These are phyloP conservation scores for Fissipunctia ypsillon DNA, from an alignment of 2,888 invertebrate genomes.

Conservation along the genomic window DNA sequence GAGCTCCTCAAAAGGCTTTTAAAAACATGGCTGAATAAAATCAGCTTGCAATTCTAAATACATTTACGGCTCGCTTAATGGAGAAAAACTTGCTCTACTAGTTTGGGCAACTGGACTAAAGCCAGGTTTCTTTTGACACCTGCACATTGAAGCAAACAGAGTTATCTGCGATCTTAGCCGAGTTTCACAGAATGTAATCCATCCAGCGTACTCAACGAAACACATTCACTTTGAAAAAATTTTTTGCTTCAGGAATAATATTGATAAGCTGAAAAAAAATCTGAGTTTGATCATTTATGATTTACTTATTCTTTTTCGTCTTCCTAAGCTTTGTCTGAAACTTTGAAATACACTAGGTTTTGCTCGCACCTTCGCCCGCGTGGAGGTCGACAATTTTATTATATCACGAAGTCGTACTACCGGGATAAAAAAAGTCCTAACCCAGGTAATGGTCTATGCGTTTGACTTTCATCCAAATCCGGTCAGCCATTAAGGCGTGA, in stretches of 20 bases:
- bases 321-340: too few relatives aligned
- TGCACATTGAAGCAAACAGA: conserved; percentile 40
- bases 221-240: too few relatives aligned
- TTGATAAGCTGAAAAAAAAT: not conserved
- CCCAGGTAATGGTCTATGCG: not conserved
- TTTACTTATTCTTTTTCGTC: too few relatives aligned
- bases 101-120: conserved; percentile 44
- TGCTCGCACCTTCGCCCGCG: too few relatives aligned
- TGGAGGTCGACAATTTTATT: too few relatives aligned
- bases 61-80: conserved; percentile 15
- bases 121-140: conserved; percentile 63
- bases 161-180: conserved; percentile 50
- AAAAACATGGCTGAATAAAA: conserved; percentile 15
- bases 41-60: conserved; percentile 17
- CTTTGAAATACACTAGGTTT: too few relatives aligned
- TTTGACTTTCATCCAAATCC: not conserved
- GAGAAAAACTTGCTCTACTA: conserved; percentile 38
- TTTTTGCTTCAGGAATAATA: not conserved
- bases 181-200: conserved; percentile 8
- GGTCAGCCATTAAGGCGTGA: not conserved
- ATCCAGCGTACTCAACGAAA: too few relatives aligned
- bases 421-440: not conserved
- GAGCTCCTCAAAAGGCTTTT: too few relatives aligned
- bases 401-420: not conserved
- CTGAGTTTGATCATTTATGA: too few relatives aligned